A percentile compares a stretch with the other conserved stretches of the same genome.
Conservation (phyloP, 1,140 invertebrate genomes). For the Diorhabda carinulata region DNA sequence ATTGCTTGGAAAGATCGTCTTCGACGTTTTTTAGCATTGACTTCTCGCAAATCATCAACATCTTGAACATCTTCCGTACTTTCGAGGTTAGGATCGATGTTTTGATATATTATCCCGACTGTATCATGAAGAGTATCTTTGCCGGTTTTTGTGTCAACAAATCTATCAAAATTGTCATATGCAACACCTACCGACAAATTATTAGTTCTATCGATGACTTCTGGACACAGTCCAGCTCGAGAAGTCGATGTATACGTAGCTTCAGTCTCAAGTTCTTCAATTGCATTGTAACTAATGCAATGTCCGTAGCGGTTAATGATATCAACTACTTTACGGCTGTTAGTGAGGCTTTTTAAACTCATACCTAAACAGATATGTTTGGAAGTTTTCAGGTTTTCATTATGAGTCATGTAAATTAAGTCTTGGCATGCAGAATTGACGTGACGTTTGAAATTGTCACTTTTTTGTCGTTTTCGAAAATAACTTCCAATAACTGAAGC, state of each 20-base stretch:
- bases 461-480: background rate
- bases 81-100: constrained; percentile 5
- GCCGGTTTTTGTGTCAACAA: too few species aligned
- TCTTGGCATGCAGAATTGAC: background rate
- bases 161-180: constrained; percentile 16
- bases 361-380: constrained; percentile 40
- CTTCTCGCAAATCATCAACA: constrained; percentile 2
- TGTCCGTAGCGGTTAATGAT: constrained; percentile 9
- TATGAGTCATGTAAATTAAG: background rate
- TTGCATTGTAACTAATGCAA: constrained; percentile 10
- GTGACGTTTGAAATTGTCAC: background rate
- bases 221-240: constrained; percentile 14
- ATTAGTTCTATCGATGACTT: constrained; percentile 27
- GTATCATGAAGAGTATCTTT: too few species aligned
- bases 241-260: background rate
- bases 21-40: background rate
- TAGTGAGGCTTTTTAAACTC: constrained; percentile 28
- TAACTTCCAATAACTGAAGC: background rate
- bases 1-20: constrained; percentile 25
- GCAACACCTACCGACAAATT: constrained; percentile 41
- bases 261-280: constrained; percentile 14
- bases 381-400: constrained; percentile 31
- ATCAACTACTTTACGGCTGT: constrained; percentile 8
- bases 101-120: background rate
- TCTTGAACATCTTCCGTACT: constrained; percentile 4